Evolutionary conservation across 1,140 invertebrate genomes (phyloP).

Genomic region (Aphaenogaster floridana): DNA sequence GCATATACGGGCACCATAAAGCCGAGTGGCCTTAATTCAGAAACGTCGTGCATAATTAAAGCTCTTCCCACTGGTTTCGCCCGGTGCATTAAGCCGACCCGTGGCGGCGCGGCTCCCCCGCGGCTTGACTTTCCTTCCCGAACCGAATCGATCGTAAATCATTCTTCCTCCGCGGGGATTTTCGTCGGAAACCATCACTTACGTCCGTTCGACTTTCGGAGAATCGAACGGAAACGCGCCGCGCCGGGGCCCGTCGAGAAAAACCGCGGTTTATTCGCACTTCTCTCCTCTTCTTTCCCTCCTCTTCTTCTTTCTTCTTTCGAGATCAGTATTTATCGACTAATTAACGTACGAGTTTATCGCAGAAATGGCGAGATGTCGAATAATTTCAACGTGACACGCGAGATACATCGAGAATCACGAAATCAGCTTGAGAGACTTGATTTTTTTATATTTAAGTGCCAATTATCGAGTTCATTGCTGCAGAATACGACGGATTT

Average conservation of each 20-base stretch:
- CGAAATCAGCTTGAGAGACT: neutral
- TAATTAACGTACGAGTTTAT: constrained; percentile 3
- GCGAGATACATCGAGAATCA: neutral
- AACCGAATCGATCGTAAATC: constrained; percentile 59
- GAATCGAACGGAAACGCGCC: constrained; percentile 53
- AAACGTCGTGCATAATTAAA: constrained; percentile 66
- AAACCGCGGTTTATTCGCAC: neutral
- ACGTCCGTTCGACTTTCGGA: constrained; percentile 60
- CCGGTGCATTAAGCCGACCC: constrained; percentile 54
- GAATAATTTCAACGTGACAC: neutral
- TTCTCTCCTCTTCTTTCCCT: constrained; percentile 14
- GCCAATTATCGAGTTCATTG: constrained; percentile 14
- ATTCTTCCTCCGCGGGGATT: constrained; percentile 63
- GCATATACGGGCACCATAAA: constrained; percentile 63
- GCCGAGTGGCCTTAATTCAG: constrained; percentile 70
- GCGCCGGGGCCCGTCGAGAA: constrained; percentile 20
- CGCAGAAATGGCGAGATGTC: no score
- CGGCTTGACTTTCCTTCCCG: constrained; percentile 46
- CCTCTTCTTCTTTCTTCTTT: neutral
- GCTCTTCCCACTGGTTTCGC: constrained; percentile 58
- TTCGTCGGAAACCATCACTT: constrained; percentile 64
- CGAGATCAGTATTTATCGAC: neutral
- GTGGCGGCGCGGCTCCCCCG: constrained; percentile 29
- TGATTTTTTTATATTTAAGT: neutral
- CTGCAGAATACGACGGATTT: neutral